A percentile compares a stretch with the other conserved stretches of the same genome.
These are phyloP conservation scores for Nymphicus hollandicus DNA, from an alignment of 2,113 vertebrate genomes.

Conservation along the genomic window DNA sequence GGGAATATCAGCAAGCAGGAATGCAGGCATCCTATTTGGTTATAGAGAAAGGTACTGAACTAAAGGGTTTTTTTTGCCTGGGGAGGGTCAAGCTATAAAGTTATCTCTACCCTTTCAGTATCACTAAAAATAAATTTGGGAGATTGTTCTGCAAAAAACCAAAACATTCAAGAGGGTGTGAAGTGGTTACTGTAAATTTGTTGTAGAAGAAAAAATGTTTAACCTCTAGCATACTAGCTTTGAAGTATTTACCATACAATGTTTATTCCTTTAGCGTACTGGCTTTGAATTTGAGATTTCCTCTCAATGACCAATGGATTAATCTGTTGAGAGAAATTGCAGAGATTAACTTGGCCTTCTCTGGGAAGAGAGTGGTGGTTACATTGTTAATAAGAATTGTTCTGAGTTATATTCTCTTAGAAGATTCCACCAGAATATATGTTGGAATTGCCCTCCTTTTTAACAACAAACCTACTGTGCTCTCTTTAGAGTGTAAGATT, in stretches of 20 bases:
- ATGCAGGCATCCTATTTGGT: conserved; percentile 91
- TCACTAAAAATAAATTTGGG: neutral
- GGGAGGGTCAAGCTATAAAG: neutral
- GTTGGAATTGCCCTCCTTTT: neutral
- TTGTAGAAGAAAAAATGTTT: neutral
- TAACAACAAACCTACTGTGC: neutral
- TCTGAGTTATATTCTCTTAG: neutral
- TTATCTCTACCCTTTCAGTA: neutral
- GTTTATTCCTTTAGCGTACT: neutral
- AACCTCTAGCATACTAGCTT: neutral
- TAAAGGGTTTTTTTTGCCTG: neutral
- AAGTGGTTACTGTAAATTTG: neutral
- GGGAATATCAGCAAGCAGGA: conserved; percentile 84
- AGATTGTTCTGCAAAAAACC: neutral
- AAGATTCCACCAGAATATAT: neutral
- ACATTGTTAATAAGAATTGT: neutral
- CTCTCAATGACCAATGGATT: neutral
- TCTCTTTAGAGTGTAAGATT: conserved; percentile 79
- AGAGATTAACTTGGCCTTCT: neutral
- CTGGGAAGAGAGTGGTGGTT: neutral
- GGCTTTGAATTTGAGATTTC: neutral
- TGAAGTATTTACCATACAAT: neutral
- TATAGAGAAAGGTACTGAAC: conserved; percentile 82
- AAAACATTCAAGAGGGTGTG: neutral
- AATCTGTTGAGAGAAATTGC: neutral